Percentiles rank a stretch among this genome's conserved stretches.
These are phyloP conservation scores for Trichomalopsis sarcophagae DNA, from an alignment of 1,140 invertebrate species.

Conservation along the genomic window DNA sequence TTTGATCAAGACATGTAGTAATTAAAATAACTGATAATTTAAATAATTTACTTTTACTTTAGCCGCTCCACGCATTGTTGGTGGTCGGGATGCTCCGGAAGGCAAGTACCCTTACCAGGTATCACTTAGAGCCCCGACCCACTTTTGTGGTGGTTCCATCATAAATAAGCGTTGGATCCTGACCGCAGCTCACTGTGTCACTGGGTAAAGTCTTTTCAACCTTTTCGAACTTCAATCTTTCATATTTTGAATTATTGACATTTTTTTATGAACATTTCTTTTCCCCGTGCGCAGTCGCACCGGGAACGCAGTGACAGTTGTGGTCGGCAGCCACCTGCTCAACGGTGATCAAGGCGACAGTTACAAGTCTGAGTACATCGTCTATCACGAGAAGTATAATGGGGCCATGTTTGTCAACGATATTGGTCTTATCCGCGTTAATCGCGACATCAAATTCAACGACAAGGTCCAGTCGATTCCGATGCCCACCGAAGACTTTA, in stretches of 20 bases:
- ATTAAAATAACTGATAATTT: background rate
- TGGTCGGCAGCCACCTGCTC: background rate
- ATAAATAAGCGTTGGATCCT: constrained; percentile 70
- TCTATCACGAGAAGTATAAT: constrained; percentile 52
- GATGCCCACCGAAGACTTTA: constrained; percentile 54
- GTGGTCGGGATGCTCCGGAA: constrained; percentile 61
- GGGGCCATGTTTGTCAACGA: constrained; percentile 73
- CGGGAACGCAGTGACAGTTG: background rate
- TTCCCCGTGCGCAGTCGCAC: background rate
- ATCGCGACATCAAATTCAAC: constrained; percentile 58
- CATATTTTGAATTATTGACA: background rate
- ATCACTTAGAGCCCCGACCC: constrained; percentile 58
- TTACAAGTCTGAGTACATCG: constrained; percentile 60
- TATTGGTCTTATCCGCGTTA: constrained; percentile 71
- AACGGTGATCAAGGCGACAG: constrained; percentile 1
- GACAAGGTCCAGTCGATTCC: constrained; percentile 62
- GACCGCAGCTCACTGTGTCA: constrained; percentile 74
- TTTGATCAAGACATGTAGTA: no score
- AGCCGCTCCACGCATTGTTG: constrained; percentile 63
- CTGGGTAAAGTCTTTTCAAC: background rate
- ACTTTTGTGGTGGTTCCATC: constrained; percentile 73
- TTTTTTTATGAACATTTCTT: no score
- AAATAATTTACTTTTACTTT: background rate
- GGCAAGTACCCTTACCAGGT: constrained; percentile 70
- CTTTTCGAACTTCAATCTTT: no score